These are phyloP conservation scores for Sporophila hypoxantha DNA, from an alignment of 2,113 vertebrate genomes.

Conservation along the genomic window DNA sequence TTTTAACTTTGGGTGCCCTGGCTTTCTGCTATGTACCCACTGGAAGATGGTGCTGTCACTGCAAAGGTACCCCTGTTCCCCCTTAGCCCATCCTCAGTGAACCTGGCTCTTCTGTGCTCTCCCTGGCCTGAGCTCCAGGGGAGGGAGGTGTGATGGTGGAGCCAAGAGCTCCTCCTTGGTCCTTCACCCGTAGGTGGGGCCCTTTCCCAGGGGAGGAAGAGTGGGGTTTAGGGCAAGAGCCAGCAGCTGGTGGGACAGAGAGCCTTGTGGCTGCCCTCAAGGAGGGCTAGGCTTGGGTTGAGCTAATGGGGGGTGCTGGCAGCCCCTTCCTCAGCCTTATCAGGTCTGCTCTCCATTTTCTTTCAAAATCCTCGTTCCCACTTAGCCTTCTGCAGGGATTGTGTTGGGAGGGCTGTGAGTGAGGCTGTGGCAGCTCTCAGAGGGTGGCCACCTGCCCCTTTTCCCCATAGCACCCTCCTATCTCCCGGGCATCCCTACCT, in stretches of 20 bases:
- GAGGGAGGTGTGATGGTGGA: background rate
- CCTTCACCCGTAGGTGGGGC: slow-evolving; percentile 25
- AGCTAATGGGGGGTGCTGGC: background rate
- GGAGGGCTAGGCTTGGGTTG: background rate
- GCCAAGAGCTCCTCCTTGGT: background rate
- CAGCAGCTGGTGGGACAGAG: background rate
- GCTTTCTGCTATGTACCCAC: accelerated
- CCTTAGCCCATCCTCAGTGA: background rate
- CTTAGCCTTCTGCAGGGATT: background rate
- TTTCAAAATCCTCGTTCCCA: background rate
- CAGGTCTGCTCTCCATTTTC: background rate
- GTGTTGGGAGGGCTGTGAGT: background rate
- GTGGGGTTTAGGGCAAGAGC: background rate
- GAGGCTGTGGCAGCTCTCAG: background rate
- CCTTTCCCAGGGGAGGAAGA: slow-evolving; percentile 19
- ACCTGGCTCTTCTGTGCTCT: background rate
- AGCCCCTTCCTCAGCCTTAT: background rate
- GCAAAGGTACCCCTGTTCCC: background rate
- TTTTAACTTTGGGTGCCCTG: background rate
- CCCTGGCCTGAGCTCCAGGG: background rate
- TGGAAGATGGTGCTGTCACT: background rate
- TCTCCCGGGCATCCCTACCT: background rate
- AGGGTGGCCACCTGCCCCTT: background rate
- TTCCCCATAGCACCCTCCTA: background rate
- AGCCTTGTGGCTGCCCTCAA: background rate